Base-by-base conservation (phyloP, 2,888 invertebrate species). In the Ornithoptera alexandrae region DNA sequence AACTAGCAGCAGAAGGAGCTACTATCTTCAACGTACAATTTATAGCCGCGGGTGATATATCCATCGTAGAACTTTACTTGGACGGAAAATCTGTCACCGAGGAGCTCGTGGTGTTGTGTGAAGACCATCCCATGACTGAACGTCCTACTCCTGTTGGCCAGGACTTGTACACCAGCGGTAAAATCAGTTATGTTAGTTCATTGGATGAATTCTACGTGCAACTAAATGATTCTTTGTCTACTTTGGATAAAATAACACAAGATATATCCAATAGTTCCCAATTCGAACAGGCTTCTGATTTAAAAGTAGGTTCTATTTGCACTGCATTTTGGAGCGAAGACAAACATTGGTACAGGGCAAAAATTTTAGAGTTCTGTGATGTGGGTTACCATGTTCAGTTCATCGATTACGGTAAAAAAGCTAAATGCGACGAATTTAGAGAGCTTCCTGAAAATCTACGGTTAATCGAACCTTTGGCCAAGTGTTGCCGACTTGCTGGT, bases 121-220 rank as follows among this genome's bases (percentile, higher is more conserved):
- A 93, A 76, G 83, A 87, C 72, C 82, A 84, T 18, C 85, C 81
- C 15, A 73, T 78, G 5, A 76, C 83, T 58, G 93, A 79, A 81
- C 86, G 87, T 79, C 93, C 77, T 63, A 83, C 88, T 7, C 92
- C 92, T 0, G 82, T 88, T 0, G 89, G 93, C 0, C 88, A 87
- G 75, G 93, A 92, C 70, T 79, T 87, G 62, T 81, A 84, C 36
- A 85, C 88, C 74, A 94, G 93, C 15, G 95, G 95, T 17, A 95
- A 94, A 78, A 92, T 96, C 1, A 95, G 95, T 77, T 95, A 95
- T 76, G 90, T 94, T 1, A 94, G 95, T 77, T 94, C 95, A 0
- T 93, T 95, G 0, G 93, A 94, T 36, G 95, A 96, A 74, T 97
- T 97, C 81, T 96, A 96, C 88, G 91, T 97, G 10, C 96, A 96